These are phyloP conservation scores for Rhea pennata DNA, from an alignment of 2,113 vertebrate genomes.

Conservation along the genomic window DNA sequence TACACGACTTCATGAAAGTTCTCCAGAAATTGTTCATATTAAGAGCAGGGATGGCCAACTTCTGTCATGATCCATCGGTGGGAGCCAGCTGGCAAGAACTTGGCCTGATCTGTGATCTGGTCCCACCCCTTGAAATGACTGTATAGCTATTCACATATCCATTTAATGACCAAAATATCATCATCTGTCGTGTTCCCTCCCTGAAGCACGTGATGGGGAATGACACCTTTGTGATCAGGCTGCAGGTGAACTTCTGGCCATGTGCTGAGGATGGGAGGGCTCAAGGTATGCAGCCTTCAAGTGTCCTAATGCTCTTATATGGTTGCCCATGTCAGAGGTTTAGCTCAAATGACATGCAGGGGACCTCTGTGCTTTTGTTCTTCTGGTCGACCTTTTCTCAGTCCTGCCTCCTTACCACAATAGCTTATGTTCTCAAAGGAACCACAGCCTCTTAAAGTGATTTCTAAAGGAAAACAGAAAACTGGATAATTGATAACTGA, in stretches of 20 bases:
- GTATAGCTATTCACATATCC: neutral
- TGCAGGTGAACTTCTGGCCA: neutral
- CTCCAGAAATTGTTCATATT: neutral
- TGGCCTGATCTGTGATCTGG: neutral
- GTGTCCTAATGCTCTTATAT: rapidly evolving
- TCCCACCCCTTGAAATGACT: neutral
- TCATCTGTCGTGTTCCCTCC: neutral
- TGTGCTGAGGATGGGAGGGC: neutral
- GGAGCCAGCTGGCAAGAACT: neutral
- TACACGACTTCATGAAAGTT: neutral
- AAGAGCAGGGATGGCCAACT: neutral
- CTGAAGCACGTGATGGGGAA: neutral
- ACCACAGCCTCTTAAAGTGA: neutral
- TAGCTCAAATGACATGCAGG: neutral
- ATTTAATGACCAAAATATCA: neutral
- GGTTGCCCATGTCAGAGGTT: neutral
- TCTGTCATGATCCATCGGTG: neutral
- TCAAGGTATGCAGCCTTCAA: neutral
- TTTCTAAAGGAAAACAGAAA: neutral
- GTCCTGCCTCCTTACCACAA: neutral
- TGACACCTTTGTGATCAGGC: neutral
- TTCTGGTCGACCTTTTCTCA: neutral
- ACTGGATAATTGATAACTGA: neutral
- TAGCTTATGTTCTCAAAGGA: neutral
- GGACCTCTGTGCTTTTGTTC: neutral